Evolutionary conservation across 2,797 vertebrate genomes (phyloP).

Genomic region (Simalia tracyae): DNA sequence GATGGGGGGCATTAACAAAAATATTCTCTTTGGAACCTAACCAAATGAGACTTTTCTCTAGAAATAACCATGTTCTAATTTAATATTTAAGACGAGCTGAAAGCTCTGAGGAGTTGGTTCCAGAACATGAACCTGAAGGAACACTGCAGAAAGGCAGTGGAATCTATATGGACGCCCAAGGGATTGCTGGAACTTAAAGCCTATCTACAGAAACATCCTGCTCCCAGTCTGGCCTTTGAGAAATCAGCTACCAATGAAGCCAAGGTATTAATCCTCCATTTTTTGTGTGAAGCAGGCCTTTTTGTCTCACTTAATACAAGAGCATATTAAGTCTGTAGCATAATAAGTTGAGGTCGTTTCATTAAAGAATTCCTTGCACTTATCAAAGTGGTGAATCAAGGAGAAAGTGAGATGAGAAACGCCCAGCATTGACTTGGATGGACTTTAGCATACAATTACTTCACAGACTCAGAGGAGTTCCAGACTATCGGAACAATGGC

Average conservation of each 20-base stretch:
- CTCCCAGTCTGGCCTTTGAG: slow-evolving; percentile 60
- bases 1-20: neutral
- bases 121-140: slow-evolving; percentile 74
- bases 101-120: slow-evolving; percentile 81
- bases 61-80: neutral
- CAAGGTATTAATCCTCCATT: slow-evolving; percentile 73
- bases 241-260: slow-evolving; percentile 74
- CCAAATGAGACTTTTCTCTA: neutral
- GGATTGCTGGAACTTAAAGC: slow-evolving; percentile 76
- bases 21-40: too few relatives aligned
- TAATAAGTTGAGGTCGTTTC: neutral
- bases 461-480: neutral
- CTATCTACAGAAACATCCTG: slow-evolving; percentile 85
- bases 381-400: neutral
- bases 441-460: neutral
- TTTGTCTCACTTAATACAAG: neutral
- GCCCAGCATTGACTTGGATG: neutral
- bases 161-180: slow-evolving; percentile 77
- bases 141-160: slow-evolving; percentile 77
- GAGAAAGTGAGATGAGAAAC: neutral
- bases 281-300: neutral
- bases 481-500: neutral
- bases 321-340: neutral
- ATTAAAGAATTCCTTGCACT: neutral
- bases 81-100: slow-evolving; percentile 72